Evolutionary conservation across 1,140 invertebrate species (phyloP), one percentile per base, ranked within the genome.

Genomic region (Latrodectus geometricus): DNA sequence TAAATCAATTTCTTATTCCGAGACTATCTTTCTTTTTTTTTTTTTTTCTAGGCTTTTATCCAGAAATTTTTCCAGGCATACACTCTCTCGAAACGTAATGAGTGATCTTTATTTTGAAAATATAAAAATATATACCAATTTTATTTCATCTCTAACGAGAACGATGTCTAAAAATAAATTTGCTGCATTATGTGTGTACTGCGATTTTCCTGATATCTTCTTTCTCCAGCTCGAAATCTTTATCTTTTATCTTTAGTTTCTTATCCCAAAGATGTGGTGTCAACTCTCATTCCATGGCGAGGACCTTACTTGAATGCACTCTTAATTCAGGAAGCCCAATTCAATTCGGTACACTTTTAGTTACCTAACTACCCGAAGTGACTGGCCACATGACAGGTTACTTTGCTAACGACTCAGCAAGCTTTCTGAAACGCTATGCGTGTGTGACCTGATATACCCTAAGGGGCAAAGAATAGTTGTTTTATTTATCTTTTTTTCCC

Each of bases 391-490:
- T 76, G 73, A 84, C 82, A 84, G 61, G 74, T n/a, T 69, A 66
- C 73, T 61, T 54, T 61, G 35, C 15, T 76, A 76, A 84, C 50
- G 73, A 83, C 68, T 68, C 17, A 54, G 21, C 54, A 61, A 79
- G 61, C 65, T 61, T 14, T 61, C 54, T 17, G 56, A 77, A 79
- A 79, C 77, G 61, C 65, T 79, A 70, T 70, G 61, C 61, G 50
- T n/a, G 48, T 50, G 82, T 66, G 81, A 84, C 82, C 82, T 50
- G 82, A 84, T 84, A 84, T 69, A 76, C 65, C 82, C 81, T 35
- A 15, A 76, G 82, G 73, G 82, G 49, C 56, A 52, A 8, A 52
- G 48, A 68, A 35, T 52, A 48, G 56, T 68, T 76, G 82, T n/a
- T 54, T 76, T 68, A 61, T 61, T 61, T 61, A 14, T 14, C 54